These are phyloP conservation scores for Hypercompe scribonia DNA, from an alignment of 2,888 invertebrate species.

Conservation along the genomic window DNA sequence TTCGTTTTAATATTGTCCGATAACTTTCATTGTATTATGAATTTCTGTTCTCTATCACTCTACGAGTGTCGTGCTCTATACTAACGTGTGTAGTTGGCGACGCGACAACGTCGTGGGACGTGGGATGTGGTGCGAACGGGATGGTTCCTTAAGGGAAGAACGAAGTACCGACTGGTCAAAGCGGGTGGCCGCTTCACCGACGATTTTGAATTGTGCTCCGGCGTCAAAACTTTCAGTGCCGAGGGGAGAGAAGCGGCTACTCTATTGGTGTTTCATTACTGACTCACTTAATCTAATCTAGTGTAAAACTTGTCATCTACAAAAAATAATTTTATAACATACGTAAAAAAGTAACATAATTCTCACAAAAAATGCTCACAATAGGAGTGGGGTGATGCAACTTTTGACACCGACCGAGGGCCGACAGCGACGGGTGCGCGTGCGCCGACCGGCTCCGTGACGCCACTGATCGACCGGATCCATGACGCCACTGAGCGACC, in stretches of 20 bases:
- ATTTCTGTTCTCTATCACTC: constrained; percentile 80
- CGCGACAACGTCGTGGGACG: constrained; percentile 45
- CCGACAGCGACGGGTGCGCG: constrained; percentile 25
- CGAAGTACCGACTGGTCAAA: constrained; percentile 49
- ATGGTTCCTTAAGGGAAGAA: constrained; percentile 54
- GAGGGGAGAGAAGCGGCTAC: constrained; percentile 86
- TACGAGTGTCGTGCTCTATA: constrained; percentile 84
- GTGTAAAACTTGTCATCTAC: constrained; percentile 85
- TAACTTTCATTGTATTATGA: constrained; percentile 81
- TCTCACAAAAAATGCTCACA: constrained; percentile 85
- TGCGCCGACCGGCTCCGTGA: constrained; percentile 15
- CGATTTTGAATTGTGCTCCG: constrained; percentile 70
- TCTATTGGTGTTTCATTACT: constrained; percentile 86
- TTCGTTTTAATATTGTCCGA: constrained; percentile 85
- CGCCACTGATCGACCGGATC: too few species aligned
- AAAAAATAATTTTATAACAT: constrained; percentile 80
- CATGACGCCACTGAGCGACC: too few species aligned
- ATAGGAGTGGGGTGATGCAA: constrained; percentile 81
- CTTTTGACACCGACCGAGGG: constrained; percentile 67
- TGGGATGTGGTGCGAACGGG: constrained; percentile 50
- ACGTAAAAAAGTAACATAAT: constrained; percentile 85
- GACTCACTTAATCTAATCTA: constrained; percentile 86
- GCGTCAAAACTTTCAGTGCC: constrained; percentile 81
- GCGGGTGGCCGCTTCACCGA: constrained; percentile 52
- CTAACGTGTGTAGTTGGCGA: constrained; percentile 69